phyloP scores from a whole-genome alignment of 1,140 invertebrate genomes.

The Sarcophaga peregrina region DNA sequence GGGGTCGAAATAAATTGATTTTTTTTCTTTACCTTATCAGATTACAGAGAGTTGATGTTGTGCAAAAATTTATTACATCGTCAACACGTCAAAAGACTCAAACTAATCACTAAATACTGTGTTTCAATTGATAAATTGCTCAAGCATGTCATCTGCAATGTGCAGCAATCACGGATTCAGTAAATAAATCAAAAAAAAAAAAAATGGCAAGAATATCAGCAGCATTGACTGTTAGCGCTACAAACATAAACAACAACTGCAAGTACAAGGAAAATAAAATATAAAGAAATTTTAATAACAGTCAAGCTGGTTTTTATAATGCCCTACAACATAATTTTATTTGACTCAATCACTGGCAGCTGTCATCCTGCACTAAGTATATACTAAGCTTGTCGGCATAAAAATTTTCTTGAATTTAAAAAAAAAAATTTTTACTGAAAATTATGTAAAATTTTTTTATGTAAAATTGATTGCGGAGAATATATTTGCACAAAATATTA shows the following conservation, averaged over 20 bases:
- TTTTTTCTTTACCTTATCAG: not conserved
- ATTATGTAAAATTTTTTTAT: no score
- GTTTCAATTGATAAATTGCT: slow-evolving; percentile 11
- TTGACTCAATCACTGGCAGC: no score
- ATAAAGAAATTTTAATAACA: no score
- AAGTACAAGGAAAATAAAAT: not conserved
- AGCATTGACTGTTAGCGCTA: not conserved
- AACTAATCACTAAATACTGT: slow-evolving; percentile 25
- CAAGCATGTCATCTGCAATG: slow-evolving; percentile 15
- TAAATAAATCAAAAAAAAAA: not conserved
- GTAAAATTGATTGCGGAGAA: no score
- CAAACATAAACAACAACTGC: not conserved
- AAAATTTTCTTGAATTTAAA: no score
- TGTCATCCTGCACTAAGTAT: no score
- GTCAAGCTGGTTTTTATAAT: no score
- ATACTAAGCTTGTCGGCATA: no score
- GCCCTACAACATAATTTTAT: no score
- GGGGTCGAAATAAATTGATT: not conserved
- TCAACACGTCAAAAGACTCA: slow-evolving; percentile 8
- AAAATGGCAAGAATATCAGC: not conserved
- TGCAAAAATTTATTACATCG: slow-evolving; percentile 20
- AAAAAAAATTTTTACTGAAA: no score
- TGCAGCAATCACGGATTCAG: slow-evolving; percentile 6
- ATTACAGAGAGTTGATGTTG: no score
- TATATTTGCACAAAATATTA: no score